These are phyloP conservation scores for Ranitomeya imitator DNA, from an alignment of 2,113 vertebrate genomes.

Conservation along the genomic window DNA sequence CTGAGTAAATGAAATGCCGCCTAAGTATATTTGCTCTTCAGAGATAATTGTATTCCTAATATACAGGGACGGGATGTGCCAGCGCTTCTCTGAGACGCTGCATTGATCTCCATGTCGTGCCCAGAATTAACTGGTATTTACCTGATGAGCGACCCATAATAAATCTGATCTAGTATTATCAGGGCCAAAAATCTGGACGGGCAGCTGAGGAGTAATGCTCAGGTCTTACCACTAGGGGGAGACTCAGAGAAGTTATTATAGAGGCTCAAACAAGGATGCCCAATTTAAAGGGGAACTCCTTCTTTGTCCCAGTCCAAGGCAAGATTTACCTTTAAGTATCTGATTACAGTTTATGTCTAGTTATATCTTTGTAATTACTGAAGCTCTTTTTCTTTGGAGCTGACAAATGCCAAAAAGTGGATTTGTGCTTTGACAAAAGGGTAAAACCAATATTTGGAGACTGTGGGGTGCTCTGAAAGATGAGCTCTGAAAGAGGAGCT, in stretches of 20 bases:
- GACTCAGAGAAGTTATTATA: neutral
- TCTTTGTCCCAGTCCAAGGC: too few species aligned
- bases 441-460: too few species aligned
- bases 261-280: too few species aligned
- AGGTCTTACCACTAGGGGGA: neutral
- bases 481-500: too few species aligned
- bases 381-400: too few species aligned
- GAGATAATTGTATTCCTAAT: slow-evolving; percentile 14
- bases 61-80: neutral
- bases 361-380: too few species aligned
- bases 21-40: neutral
- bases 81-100: neutral
- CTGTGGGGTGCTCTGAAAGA: too few species aligned
- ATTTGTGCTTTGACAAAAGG: too few species aligned
- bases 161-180: neutral
- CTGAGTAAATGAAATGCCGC: neutral
- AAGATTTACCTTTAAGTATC: too few species aligned
- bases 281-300: too few species aligned
- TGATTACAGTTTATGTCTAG: too few species aligned
- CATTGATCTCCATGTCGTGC: slow-evolving; percentile 19
- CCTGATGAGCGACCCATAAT: slow-evolving; percentile 6
- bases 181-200: neutral
- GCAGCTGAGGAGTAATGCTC: neutral
- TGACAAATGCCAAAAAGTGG: too few species aligned
- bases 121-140: slow-evolving; percentile 35